phyloP scores from a whole-genome alignment of 2,888 invertebrate species.

The Drosophila kokeensis region DNA sequence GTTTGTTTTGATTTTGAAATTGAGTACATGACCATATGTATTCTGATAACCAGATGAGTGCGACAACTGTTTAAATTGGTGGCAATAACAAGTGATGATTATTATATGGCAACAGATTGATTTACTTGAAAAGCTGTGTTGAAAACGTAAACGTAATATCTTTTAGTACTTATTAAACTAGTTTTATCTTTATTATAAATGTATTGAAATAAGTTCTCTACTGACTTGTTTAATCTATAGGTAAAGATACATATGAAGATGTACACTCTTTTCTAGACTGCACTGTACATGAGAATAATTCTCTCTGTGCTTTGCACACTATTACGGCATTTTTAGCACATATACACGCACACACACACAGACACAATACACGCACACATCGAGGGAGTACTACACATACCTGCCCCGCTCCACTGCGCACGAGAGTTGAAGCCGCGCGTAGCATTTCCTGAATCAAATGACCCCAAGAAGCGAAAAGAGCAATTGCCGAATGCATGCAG shows the following conservation, averaged over 20 bases:
- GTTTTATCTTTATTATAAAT: background rate
- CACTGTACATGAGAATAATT: slow-evolving; percentile 53
- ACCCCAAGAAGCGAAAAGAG: slow-evolving; percentile 46
- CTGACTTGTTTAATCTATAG: background rate
- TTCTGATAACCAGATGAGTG: background rate
- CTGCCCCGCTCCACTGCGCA: slow-evolving; percentile 25
- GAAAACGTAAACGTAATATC: background rate
- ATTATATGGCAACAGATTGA: background rate
- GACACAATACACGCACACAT: background rate
- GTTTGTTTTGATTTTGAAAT: slow-evolving; percentile 8
- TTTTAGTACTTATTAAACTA: background rate
- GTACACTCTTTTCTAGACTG: slow-evolving; percentile 8
- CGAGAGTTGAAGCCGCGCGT: slow-evolving; percentile 35
- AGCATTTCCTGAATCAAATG: slow-evolving; percentile 74
- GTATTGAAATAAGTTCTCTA: background rate
- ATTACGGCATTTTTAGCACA: slow-evolving; percentile 66
- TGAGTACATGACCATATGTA: background rate
- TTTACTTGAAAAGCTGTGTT: background rate
- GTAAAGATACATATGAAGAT: background rate
- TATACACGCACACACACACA: slow-evolving; percentile 18
- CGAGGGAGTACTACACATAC: slow-evolving; percentile 8
- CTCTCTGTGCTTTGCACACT: slow-evolving; percentile 43
- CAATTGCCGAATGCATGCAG: slow-evolving; percentile 43
- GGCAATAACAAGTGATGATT: slow-evolving; percentile 2
- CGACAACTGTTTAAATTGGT: slow-evolving; percentile 10